Percentiles rank a stretch among this genome's conserved stretches.
phyloP scores from a whole-genome alignment of 2,888 invertebrate species.

The Morpho deidamia region DNA sequence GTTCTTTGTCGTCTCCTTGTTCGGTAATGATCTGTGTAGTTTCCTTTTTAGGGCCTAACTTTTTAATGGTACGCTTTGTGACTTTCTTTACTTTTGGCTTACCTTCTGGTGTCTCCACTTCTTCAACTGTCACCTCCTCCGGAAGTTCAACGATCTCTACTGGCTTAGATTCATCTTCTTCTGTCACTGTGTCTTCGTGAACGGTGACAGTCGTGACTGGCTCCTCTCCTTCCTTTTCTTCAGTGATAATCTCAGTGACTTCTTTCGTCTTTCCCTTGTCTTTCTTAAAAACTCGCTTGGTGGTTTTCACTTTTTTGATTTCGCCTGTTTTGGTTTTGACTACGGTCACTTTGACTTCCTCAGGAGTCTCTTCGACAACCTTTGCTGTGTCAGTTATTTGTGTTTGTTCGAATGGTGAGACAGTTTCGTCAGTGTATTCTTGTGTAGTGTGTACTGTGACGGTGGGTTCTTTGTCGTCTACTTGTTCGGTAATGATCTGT shows the following conservation, averaged over 20 bases:
- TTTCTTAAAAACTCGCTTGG: conserved; percentile 40
- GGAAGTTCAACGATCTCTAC: too few relatives aligned
- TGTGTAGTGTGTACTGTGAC: conserved; percentile 23
- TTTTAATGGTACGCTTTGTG: too few relatives aligned
- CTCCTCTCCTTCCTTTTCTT: conserved; percentile 28
- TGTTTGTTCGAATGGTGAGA: conserved; percentile 22
- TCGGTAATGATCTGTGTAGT: too few relatives aligned
- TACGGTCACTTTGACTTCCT: conserved; percentile 41
- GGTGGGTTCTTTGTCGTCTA: conserved; percentile 28
- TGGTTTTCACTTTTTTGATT: conserved; percentile 37
- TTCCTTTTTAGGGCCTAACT: too few relatives aligned
- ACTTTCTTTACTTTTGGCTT: too few relatives aligned
- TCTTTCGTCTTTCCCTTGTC: conserved; percentile 27
- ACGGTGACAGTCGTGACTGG: conserved; percentile 31
- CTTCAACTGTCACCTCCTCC: too few relatives aligned
- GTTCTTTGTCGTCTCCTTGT: too few relatives aligned
- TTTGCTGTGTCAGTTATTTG: conserved; percentile 28
- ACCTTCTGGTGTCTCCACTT: too few relatives aligned
- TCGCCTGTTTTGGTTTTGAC: conserved; percentile 48
- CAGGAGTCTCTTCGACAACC: conserved; percentile 32
- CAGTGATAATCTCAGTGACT: conserved; percentile 30
- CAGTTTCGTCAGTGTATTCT: conserved; percentile 8
- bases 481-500: conserved; percentile 6
- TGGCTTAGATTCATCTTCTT: too few relatives aligned
- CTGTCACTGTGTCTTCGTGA: conserved; percentile 13